Evolutionary conservation across 2,888 invertebrate species (phyloP).

Genomic region (Dynastes hyllus): DNA sequence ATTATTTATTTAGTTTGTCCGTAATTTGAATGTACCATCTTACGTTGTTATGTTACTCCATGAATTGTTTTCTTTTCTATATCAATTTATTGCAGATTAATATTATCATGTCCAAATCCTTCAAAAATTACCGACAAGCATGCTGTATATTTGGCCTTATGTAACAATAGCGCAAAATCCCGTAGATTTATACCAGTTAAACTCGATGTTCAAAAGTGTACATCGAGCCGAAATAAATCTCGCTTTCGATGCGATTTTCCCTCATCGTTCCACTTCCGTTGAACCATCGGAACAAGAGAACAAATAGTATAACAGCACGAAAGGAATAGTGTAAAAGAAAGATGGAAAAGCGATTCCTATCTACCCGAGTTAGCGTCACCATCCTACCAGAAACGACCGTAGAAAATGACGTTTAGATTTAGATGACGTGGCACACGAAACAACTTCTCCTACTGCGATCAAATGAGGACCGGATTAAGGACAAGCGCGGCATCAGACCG

Average conservation of each 20-base stretch:
- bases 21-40: no score
- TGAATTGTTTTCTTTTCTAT: no score
- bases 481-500: neutral
- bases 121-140: no score
- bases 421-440: slow-evolving; percentile 43
- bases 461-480: slow-evolving; percentile 35
- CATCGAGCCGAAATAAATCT: slow-evolving; percentile 34
- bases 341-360: no score
- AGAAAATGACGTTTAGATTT: slow-evolving; percentile 45
- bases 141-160: neutral
- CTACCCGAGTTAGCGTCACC: neutral
- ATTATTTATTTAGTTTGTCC: no score
- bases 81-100: no score
- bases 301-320: neutral
- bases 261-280: slow-evolving; percentile 10
- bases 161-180: neutral
- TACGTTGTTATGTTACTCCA: no score
- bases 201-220: neutral
- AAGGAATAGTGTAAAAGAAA: neutral
- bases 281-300: neutral
- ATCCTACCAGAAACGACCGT: slow-evolving; percentile 21
- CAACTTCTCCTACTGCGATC: slow-evolving; percentile 11
- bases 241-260: slow-evolving; percentile 29
- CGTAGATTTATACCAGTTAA: neutral
- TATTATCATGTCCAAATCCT: no score